Evolutionary conservation across 2,797 vertebrate species (phyloP).

Genomic region (Betta splendens): DNA sequence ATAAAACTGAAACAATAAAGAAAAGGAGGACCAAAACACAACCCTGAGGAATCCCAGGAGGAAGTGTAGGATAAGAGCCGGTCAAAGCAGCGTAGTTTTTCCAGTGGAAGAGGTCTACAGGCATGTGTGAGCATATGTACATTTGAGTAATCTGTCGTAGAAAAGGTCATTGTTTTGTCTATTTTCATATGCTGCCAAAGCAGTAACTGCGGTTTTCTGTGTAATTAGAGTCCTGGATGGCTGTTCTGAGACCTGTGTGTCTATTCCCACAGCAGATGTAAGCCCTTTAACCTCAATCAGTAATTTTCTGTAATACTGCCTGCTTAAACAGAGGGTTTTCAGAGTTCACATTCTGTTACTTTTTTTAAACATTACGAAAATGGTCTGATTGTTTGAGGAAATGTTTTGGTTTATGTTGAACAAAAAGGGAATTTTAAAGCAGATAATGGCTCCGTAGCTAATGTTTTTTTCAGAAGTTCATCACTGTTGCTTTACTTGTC

Average conservation of each 20-base stretch:
- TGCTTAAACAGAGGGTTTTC: constrained; percentile 40
- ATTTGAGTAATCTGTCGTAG: constrained; percentile 2
- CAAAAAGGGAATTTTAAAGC: constrained; percentile 54
- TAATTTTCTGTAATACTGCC: constrained; percentile 30
- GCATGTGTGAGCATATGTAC: not conserved
- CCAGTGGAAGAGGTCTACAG: too few relatives aligned
- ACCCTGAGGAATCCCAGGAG: too few relatives aligned
- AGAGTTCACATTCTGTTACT: constrained; percentile 1
- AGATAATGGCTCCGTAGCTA: constrained; percentile 57
- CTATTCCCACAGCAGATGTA: constrained; percentile 44
- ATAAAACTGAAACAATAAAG: not conserved
- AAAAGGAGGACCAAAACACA: too few relatives aligned
- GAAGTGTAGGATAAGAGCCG: too few relatives aligned
- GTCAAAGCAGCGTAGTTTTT: too few relatives aligned
- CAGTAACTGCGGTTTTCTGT: constrained; percentile 11
- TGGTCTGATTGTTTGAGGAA: constrained; percentile 48
- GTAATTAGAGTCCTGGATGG: constrained; percentile 25
- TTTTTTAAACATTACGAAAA: constrained; percentile 38
- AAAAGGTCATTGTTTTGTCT: constrained; percentile 39
- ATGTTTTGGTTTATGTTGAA: constrained; percentile 62
- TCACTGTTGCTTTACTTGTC: constrained; percentile 59
- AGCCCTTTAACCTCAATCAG: constrained; percentile 56
- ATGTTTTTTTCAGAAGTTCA: constrained; percentile 58
- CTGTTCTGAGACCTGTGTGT: constrained; percentile 26
- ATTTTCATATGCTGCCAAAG: constrained; percentile 25